Conservation (phyloP, 2,113 vertebrate species). For the Chascanopsetta lugubris region DNA sequence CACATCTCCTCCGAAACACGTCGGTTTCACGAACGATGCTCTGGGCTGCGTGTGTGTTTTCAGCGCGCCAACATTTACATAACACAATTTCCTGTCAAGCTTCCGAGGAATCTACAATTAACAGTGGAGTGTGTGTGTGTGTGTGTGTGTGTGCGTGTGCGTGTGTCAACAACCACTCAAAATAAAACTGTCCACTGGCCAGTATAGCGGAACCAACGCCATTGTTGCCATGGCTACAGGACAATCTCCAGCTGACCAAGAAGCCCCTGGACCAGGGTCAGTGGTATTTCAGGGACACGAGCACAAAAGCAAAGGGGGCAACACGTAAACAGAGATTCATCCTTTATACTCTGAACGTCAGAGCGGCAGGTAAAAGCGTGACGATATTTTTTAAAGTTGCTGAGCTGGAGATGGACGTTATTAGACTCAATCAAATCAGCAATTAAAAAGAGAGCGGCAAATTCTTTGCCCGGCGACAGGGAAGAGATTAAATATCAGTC, state of each 20-base stretch:
- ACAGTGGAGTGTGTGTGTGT: not conserved
- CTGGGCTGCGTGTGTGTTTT: constrained; percentile 14
- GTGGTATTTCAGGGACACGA: too few relatives aligned
- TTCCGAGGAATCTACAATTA: constrained; percentile 19
- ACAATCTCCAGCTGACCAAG: too few relatives aligned
- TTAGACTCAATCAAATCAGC: constrained; percentile 40
- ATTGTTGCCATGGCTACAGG: not conserved
- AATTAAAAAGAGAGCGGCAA: constrained; percentile 15
- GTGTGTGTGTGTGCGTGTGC: not conserved
- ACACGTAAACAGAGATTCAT: too few relatives aligned
- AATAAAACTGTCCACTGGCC: not conserved
- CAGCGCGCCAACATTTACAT: constrained; percentile 36
- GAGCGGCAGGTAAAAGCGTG: not conserved
- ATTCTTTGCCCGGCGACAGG: constrained; percentile 21
- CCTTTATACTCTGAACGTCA: not conserved
- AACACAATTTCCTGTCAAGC: constrained; percentile 24
- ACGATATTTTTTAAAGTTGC: not conserved
- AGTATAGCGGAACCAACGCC: not conserved
- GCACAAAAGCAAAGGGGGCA: too few relatives aligned
- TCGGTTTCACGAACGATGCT: not conserved
- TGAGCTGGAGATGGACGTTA: constrained; percentile 24
- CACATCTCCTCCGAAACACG: constrained; percentile 18
- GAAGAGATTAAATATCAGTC: constrained; percentile 62
- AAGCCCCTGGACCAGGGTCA: too few relatives aligned
- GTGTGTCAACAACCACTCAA: not conserved